Percentiles rank a stretch among this genome's conserved stretches.
These are phyloP conservation scores for Stegana nigrithorax DNA, from an alignment of 2,888 invertebrate species.

Conservation along the genomic window DNA sequence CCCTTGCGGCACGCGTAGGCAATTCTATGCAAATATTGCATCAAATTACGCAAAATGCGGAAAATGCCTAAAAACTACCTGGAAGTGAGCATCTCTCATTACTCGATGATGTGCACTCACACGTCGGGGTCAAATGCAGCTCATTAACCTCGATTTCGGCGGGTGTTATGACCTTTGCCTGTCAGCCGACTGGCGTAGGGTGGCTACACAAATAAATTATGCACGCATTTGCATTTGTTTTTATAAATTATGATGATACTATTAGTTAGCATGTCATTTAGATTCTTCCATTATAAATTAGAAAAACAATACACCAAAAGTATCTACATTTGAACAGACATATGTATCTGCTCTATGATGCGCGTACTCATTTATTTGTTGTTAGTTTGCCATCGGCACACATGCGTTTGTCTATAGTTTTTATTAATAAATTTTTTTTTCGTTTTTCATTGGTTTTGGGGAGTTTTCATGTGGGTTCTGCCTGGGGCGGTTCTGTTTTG, in stretches of 20 bases:
- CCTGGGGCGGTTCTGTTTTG: conserved; percentile 7
- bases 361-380: conserved; percentile 29
- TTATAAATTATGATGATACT: conserved; percentile 61
- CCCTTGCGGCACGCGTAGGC: not conserved
- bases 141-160: conserved; percentile 45
- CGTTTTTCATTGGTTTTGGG: conserved; percentile 7
- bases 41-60: not conserved
- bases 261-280: conserved; percentile 63
- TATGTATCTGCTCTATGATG: conserved; percentile 19
- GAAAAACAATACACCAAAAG: conserved; percentile 48
- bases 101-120: no score
- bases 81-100: no score
- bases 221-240: conserved; percentile 38
- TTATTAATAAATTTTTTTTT: conserved; percentile 57
- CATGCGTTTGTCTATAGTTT: conserved; percentile 35
- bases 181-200: conserved; percentile 3
- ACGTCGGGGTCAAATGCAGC: conserved; percentile 37
- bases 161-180: conserved; percentile 57
- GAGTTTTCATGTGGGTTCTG: no score
- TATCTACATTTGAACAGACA: not conserved
- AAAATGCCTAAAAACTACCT: conserved; percentile 1
- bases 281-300: conserved; percentile 61
- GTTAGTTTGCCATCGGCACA: not conserved
- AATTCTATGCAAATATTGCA: conserved; percentile 39
- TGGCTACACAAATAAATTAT: conserved; percentile 45